These are phyloP conservation scores for Microcebus jonahi DNA, from an alignment of 2,113 vertebrate genomes.

Conservation along the genomic window DNA sequence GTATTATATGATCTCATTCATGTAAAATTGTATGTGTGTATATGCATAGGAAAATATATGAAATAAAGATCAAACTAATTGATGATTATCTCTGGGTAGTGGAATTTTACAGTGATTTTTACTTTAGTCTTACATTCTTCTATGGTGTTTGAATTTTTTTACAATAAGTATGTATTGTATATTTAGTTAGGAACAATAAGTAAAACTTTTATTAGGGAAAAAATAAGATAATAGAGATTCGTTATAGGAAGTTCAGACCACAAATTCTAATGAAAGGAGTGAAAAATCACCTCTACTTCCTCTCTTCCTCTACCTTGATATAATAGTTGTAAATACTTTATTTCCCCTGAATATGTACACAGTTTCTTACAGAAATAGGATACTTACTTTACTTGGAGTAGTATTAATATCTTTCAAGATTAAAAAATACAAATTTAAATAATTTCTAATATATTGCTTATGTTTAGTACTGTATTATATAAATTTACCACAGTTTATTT, in stretches of 20 bases:
- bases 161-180: background rate
- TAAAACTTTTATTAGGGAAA: slow-evolving; percentile 6
- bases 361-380: background rate
- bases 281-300: background rate
- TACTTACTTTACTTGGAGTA: background rate
- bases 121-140: background rate
- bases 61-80: slow-evolving; percentile 23
- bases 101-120: slow-evolving; percentile 44
- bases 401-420: slow-evolving; percentile 27
- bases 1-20: slow-evolving; percentile 2
- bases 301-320: background rate
- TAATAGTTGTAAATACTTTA: background rate
- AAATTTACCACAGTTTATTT: background rate
- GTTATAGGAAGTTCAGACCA: background rate
- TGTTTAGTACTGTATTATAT: background rate
- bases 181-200: background rate
- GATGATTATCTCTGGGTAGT: slow-evolving; percentile 18
- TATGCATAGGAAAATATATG: slow-evolving; percentile 33
- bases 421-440: slow-evolving; percentile 28
- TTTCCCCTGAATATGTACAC: background rate
- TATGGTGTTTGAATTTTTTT: slow-evolving; percentile 39
- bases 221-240: slow-evolving; percentile 13
- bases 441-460: background rate
- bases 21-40: slow-evolving; percentile 32
- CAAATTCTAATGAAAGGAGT: background rate